phyloP scores from a whole-genome alignment of 2,888 invertebrate genomes.

The Maniola hyperantus region DNA sequence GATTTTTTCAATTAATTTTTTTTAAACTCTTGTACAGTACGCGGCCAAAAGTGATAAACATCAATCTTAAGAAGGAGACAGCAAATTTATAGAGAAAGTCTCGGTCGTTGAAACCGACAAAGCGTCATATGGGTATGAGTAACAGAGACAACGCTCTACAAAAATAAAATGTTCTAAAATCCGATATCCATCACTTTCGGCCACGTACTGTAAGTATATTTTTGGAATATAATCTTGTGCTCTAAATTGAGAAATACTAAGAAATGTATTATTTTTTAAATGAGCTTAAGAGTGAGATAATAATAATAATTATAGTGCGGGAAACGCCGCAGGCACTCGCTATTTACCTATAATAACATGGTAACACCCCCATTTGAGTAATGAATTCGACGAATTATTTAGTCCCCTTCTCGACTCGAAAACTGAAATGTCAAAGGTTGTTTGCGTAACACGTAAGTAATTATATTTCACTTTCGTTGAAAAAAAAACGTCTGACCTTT shows the following conservation, averaged over 20 bases:
- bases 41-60: too few relatives aligned
- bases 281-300: not conserved
- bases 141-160: too few relatives aligned
- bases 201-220: too few relatives aligned
- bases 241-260: not conserved
- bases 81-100: too few relatives aligned
- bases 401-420: constrained; percentile 21
- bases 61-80: too few relatives aligned
- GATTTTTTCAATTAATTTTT: too few relatives aligned
- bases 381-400: constrained; percentile 17
- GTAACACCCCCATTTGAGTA: constrained; percentile 1
- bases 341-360: constrained; percentile 7
- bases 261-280: not conserved
- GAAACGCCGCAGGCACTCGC: not conserved
- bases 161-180: too few relatives aligned
- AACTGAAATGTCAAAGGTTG: constrained; percentile 46
- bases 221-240: too few relatives aligned
- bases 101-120: too few relatives aligned
- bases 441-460: constrained; percentile 35
- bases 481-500: constrained; percentile 33
- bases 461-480: constrained; percentile 35
- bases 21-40: too few relatives aligned
- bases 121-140: too few relatives aligned
- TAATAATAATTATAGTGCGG: not conserved
- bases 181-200: too few relatives aligned